phyloP scores from a whole-genome alignment of 2,797 vertebrate species.

The Tangara arthus region DNA sequence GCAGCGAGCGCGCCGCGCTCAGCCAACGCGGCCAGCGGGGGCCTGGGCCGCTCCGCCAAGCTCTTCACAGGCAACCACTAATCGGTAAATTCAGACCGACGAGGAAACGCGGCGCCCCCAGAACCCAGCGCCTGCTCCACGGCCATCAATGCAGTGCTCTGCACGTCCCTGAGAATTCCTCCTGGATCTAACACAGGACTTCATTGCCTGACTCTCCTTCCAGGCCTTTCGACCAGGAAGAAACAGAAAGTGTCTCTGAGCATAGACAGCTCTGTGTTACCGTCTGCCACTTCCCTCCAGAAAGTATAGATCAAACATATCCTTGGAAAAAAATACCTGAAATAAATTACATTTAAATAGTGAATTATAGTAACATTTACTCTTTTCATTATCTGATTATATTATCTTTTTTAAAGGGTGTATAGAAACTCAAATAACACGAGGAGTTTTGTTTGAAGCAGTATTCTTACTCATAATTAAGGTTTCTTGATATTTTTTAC shows the following conservation, averaged over 20 bases:
- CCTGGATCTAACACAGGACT: background rate
- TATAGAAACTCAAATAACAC: background rate
- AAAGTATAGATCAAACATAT: background rate
- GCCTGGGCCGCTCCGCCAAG: accelerated
- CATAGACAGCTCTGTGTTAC: background rate
- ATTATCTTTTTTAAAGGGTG: background rate
- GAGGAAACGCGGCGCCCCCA: background rate
- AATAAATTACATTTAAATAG: background rate
- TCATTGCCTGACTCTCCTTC: background rate
- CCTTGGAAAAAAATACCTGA: background rate
- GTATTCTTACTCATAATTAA: background rate
- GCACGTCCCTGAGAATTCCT: background rate
- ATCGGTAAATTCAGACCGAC: accelerated
- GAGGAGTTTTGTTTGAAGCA: background rate
- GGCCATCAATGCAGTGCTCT: accelerated
- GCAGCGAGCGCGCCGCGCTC: background rate
- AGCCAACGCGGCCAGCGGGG: accelerated
- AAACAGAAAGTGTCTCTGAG: background rate
- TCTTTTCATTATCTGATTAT: background rate
- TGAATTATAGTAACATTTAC: background rate
- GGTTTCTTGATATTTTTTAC: background rate
- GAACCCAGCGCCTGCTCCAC: accelerated
- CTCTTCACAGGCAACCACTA: background rate
- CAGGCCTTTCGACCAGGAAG: background rate
- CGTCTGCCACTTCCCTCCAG: background rate